phyloP scores from a whole-genome alignment of 2,797 vertebrate genomes.

The Tinamus major region DNA sequence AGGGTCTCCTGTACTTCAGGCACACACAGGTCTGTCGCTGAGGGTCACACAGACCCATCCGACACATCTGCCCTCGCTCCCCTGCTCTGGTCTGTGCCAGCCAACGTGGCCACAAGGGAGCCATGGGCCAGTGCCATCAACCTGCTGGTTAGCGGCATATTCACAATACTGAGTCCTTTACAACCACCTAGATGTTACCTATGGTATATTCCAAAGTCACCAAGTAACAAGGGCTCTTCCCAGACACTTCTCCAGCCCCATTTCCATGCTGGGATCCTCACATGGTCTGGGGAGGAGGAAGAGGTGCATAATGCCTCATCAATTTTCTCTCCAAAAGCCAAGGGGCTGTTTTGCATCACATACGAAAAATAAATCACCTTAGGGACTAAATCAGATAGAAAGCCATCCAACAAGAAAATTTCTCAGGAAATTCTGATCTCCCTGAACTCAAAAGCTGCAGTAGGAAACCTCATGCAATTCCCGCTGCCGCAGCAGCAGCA shows the following conservation, averaged over 20 bases:
- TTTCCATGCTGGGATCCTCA: neutral
- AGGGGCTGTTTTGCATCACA: neutral
- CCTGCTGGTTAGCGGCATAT: fast-evolving
- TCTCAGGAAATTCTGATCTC: neutral
- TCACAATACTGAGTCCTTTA: neutral
- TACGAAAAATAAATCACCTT: neutral
- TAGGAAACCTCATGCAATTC: neutral
- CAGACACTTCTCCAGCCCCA: neutral
- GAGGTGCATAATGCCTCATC: neutral
- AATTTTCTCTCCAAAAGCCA: neutral
- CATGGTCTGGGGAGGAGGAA: neutral
- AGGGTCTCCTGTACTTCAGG: neutral
- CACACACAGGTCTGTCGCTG: neutral
- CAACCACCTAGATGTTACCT: neutral
- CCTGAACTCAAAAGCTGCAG: neutral
- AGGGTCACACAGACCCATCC: neutral
- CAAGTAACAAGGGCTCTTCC: neutral
- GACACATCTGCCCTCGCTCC: neutral
- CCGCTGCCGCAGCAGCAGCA: neutral
- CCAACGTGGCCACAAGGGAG: neutral
- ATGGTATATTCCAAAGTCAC: neutral
- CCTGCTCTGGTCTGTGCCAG: neutral
- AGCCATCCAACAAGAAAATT: neutral
- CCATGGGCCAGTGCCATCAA: neutral
- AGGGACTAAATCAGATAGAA: neutral